Evolutionary conservation across 1,140 invertebrate genomes (phyloP).

Genomic region (Diachasmimorpha longicaudata): DNA sequence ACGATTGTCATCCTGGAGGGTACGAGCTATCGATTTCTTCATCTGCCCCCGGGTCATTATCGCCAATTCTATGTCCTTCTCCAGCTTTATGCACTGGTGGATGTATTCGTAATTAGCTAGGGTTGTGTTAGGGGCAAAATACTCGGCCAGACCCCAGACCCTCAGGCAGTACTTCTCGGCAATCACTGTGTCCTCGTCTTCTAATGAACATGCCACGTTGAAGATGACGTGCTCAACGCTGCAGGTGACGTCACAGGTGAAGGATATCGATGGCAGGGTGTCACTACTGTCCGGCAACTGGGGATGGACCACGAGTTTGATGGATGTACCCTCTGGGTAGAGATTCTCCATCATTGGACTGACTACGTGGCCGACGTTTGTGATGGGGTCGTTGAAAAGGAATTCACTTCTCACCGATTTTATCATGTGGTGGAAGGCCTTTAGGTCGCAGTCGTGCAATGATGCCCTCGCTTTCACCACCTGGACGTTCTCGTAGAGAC

Average conservation of each 20-base stretch:
- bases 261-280: constrained; percentile 67
- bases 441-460: constrained; percentile 74
- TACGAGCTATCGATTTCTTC: constrained; percentile 71
- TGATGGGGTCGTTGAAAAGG: constrained; percentile 70
- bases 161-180: constrained; percentile 73
- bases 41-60: constrained; percentile 72
- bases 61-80: constrained; percentile 85
- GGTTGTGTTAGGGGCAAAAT: constrained; percentile 71
- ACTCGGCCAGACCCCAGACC: constrained; percentile 84
- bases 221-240: constrained; percentile 87
- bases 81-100: constrained; percentile 91
- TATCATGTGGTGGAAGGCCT: constrained; percentile 82
- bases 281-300: constrained; percentile 62
- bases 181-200: constrained; percentile 71
- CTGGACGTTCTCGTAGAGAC: constrained; percentile 74
- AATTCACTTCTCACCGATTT: constrained; percentile 75
- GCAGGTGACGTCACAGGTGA: constrained; percentile 87
- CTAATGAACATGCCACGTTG: constrained; percentile 83
- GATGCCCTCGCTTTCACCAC: constrained; percentile 69
- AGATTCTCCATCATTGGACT: constrained; percentile 81
- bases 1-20: constrained; percentile 78
- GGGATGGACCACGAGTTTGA: constrained; percentile 84
- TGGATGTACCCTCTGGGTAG: constrained; percentile 79
- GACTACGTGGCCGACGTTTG: constrained; percentile 82
- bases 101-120: constrained; percentile 92